These are phyloP conservation scores for Phoebastria nigripes DNA, from an alignment of 2,797 vertebrate genomes.

Conservation along the genomic window DNA sequence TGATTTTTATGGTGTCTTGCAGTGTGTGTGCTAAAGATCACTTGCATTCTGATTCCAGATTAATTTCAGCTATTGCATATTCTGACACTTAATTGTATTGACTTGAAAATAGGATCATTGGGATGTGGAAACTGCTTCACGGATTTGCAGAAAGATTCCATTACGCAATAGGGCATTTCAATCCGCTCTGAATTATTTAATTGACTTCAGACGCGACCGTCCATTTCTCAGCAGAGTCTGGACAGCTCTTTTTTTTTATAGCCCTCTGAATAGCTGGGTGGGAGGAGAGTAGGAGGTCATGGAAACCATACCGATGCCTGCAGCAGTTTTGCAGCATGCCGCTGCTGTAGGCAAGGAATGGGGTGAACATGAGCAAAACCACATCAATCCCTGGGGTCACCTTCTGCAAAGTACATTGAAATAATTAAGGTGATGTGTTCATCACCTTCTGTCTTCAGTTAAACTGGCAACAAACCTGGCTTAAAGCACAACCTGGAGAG, in stretches of 20 bases:
- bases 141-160: neutral
- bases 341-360: neutral
- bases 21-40: neutral
- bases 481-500: neutral
- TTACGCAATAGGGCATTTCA: neutral
- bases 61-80: neutral
- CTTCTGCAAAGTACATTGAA: neutral
- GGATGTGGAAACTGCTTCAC: neutral
- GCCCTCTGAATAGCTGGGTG: neutral
- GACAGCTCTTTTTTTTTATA: neutral
- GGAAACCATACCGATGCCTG: neutral
- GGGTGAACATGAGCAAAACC: neutral
- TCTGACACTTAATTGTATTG: neutral
- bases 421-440: neutral
- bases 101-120: neutral
- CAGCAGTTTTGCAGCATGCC: neutral
- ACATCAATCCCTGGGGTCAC: neutral
- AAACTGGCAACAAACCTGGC: neutral
- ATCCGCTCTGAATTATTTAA: constrained; percentile 11
- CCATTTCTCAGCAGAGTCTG: constrained; percentile 23
- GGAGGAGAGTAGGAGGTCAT: neutral
- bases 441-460: neutral
- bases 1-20: neutral
- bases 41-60: constrained; percentile 28
- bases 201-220: neutral